phyloP scores from a whole-genome alignment of 2,888 invertebrate species.

The Meteorus colon region DNA sequence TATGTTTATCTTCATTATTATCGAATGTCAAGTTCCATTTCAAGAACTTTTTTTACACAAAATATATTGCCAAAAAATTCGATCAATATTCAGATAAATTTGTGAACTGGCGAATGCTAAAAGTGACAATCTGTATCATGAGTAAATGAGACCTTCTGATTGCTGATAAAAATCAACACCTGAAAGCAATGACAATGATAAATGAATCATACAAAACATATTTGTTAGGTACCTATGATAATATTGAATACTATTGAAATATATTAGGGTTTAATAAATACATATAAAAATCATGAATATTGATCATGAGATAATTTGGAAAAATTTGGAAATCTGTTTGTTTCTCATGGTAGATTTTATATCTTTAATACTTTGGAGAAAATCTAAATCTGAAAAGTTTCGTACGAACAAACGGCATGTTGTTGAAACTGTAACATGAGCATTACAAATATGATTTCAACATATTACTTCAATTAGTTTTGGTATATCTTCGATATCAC shows the following conservation, averaged over 20 bases:
- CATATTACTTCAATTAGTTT: neutral
- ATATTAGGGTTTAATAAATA: neutral
- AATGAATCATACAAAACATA: neutral
- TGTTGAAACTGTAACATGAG: neutral
- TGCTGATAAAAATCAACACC: constrained; percentile 25
- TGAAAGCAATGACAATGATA: constrained; percentile 29
- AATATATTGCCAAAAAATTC: constrained; percentile 1
- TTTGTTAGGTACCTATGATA: neutral
- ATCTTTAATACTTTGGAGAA: constrained; percentile 70
- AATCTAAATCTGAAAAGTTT: neutral
- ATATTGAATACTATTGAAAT: neutral
- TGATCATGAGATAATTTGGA: constrained; percentile 64
- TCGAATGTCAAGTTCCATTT: neutral
- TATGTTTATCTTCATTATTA: neutral
- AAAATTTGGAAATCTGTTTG: constrained; percentile 67
- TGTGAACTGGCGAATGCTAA: constrained; percentile 50
- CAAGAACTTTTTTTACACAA: neutral
- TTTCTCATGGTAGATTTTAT: constrained; percentile 73
- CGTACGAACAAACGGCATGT: neutral
- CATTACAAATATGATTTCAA: neutral
- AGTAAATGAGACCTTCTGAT: constrained; percentile 46
- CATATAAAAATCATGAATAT: constrained; percentile 59
- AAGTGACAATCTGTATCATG: constrained; percentile 71
- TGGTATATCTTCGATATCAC: neutral
- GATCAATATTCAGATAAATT: constrained; percentile 11